Base-by-base conservation (phyloP, 2,888 invertebrate genomes). In the Eupithecia vulgata region DNA sequence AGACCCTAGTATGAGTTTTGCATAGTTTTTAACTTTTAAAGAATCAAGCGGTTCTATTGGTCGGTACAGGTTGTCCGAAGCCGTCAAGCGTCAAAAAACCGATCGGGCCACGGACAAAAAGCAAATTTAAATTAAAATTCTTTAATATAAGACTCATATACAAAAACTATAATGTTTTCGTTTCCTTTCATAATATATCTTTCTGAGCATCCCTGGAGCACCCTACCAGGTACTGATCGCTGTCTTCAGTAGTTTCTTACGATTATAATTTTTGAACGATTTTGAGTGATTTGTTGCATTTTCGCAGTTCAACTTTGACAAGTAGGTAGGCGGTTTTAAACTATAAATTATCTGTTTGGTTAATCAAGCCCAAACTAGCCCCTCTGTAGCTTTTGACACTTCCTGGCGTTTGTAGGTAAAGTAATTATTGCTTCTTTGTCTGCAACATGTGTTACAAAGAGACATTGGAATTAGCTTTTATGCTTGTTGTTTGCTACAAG, bases 361-460 rank as follows among this genome's bases (percentile, higher is more conserved):
- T 57, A 12, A 25, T 8, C 21, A 12, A 21, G 10, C 52, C 21
- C 12, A 57, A 5, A 57, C 21, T 57, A 57, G 5, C n/a, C 15
- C 21, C n/a, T 21, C 21, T 52, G 57, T 57, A 57, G 57, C 48
- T 52, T 52, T 57, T 57, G 57, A 25, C 25, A 57, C 25, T 57
- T 57, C 57, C 25, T 57, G 57, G 57, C 25, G 13, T 25, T 57
- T 25, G 57, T 25, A 57, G 25, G 57, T 57, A 57, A 57, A 25
- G 25, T 25, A n/a, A 21, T 0, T 10, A 12, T 21, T 21, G 52
- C 57, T 57, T 25, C 52, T 52, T 52, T 52, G 52, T 52, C 52
- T 57, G 57, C 25, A 5, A 57, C 57, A 57, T 21, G 57, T 57
- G 57, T n/a, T 52, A 21, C 48, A 52, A 21, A 57, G 57, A 57